Conservation (phyloP, 1,140 invertebrate genomes). For the Tribolium madens region DNA sequence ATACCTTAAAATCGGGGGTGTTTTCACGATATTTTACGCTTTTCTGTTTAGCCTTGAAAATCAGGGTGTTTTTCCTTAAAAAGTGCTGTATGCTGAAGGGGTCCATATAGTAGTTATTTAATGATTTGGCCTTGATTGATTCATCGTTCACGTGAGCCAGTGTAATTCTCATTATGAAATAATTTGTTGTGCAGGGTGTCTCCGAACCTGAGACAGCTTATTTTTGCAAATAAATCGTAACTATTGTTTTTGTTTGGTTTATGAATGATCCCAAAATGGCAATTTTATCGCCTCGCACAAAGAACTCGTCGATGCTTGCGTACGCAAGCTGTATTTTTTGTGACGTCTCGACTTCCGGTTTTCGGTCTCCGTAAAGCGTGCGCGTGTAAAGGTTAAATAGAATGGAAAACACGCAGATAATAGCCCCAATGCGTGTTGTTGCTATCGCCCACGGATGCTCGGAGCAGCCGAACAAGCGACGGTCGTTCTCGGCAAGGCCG, state of each 20-base stretch:
- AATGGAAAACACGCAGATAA: slow-evolving; percentile 53
- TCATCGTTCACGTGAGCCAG: not conserved
- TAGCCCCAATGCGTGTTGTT: slow-evolving; percentile 52
- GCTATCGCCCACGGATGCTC: slow-evolving; percentile 54
- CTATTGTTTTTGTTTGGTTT: not conserved
- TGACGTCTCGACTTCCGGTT: slow-evolving; percentile 60
- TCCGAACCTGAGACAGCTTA: too few species aligned
- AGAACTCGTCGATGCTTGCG: slow-evolving; percentile 60
- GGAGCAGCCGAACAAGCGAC: slow-evolving; percentile 46
- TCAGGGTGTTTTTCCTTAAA: too few species aligned
- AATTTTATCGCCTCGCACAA: slow-evolving; percentile 55
- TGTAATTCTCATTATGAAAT: not conserved
- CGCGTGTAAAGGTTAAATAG: slow-evolving; percentile 57
- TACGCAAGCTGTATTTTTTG: slow-evolving; percentile 61
- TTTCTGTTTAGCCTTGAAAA: too few species aligned
- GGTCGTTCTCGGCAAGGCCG: slow-evolving; percentile 63
- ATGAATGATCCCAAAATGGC: not conserved
- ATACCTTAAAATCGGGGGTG: too few species aligned
- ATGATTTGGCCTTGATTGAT: not conserved
- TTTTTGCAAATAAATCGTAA: not conserved
- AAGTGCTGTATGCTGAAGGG: too few species aligned
- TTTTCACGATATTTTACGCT: too few species aligned
- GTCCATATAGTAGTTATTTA: too few species aligned
- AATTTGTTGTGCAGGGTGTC: not conserved
- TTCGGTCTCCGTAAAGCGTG: slow-evolving; percentile 48